Evolutionary conservation across 2,113 vertebrate genomes (phyloP).

Genomic region (Grammomys surdaster): DNA sequence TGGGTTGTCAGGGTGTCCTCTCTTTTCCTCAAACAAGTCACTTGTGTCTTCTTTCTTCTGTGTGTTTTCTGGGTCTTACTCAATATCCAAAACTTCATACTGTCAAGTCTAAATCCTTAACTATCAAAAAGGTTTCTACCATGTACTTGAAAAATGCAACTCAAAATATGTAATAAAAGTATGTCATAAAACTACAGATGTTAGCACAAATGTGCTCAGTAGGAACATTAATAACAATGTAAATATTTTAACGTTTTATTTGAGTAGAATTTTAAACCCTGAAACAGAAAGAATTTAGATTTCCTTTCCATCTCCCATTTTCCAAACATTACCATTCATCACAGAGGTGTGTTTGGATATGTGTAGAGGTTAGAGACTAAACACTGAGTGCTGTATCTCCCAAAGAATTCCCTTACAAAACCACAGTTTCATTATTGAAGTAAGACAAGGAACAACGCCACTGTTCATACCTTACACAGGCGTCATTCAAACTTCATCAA

Average conservation of each 20-base stretch:
- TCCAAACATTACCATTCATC: not conserved
- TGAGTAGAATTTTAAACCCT: not conserved
- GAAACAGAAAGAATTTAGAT: slow-evolving; percentile 28
- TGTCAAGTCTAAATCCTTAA: slow-evolving; percentile 29
- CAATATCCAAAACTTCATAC: not conserved
- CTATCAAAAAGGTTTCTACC: not conserved
- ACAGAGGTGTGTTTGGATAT: not conserved
- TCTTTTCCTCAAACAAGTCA: not conserved
- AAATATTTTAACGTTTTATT: slow-evolving; percentile 32
- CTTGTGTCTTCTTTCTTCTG: not conserved
- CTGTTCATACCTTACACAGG: not conserved
- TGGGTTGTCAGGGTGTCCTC: not conserved
- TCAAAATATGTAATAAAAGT: slow-evolving; percentile 34
- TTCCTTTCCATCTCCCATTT: not conserved
- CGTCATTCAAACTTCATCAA: not conserved
- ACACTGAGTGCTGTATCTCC: not conserved
- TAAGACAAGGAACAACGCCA: not conserved
- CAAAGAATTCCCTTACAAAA: not conserved
- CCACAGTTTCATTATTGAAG: not conserved
- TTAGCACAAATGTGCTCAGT: not conserved
- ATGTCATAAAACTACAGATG: not conserved
- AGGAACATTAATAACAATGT: not conserved
- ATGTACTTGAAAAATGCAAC: not conserved
- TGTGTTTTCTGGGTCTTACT: not conserved
- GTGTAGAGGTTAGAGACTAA: not conserved